A percentile compares a stretch with the other conserved stretches of the same genome.
phyloP scores from a whole-genome alignment of 2,888 invertebrate genomes.

The Linnaemya tessellans region DNA sequence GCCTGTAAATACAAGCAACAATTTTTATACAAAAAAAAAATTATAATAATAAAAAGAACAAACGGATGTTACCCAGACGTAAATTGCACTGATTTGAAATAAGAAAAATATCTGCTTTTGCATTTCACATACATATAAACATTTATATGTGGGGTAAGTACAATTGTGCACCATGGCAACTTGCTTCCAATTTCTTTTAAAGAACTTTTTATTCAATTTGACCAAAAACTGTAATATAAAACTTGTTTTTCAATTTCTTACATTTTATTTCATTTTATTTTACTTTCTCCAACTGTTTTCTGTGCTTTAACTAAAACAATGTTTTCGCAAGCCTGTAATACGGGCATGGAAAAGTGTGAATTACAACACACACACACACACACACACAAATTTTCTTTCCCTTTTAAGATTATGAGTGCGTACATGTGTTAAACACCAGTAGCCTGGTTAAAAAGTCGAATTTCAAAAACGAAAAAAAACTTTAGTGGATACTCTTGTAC shows the following conservation, averaged over 20 bases:
- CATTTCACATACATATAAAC: not conserved
- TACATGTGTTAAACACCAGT: constrained; percentile 1
- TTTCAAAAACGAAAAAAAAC: constrained; percentile 37
- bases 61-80: constrained; percentile 29
- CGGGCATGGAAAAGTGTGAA: constrained; percentile 25
- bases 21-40: not conserved
- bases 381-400: too few species aligned
- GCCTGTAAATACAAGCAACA: not conserved
- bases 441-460: constrained; percentile 30
- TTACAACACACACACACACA: not conserved
- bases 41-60: not conserved
- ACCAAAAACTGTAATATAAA: constrained; percentile 46
- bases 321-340: constrained; percentile 50
- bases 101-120: constrained; percentile 6
- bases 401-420: not conserved
- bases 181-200: constrained; percentile 13
- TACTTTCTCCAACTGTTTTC: not conserved
- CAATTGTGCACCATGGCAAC: not conserved
- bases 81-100: constrained; percentile 31
- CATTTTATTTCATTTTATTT: constrained; percentile 7
- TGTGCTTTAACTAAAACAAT: constrained; percentile 43
- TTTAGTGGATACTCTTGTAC: not conserved
- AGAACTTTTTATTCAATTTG: constrained; percentile 56
- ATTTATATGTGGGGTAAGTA: not conserved
- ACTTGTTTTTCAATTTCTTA: constrained; percentile 1